phyloP scores from a whole-genome alignment of 2,888 invertebrate genomes.

The Venusia cambrica region DNA sequence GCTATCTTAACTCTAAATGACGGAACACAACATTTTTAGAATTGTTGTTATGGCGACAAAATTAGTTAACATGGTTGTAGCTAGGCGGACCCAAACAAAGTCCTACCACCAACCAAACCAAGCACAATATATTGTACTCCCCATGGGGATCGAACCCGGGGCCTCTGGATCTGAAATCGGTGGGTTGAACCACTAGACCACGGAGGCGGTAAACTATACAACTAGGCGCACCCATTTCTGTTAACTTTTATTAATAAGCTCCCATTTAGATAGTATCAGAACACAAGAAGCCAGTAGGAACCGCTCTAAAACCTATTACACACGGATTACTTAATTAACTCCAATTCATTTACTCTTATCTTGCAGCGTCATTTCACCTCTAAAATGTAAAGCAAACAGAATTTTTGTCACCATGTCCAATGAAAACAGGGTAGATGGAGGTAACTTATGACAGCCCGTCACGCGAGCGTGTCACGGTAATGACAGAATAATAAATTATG shows the following conservation, averaged over 20 bases:
- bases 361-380: slow-evolving; percentile 58
- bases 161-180: too few species aligned
- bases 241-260: slow-evolving; percentile 18
- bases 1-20: too few species aligned
- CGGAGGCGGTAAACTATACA: too few species aligned
- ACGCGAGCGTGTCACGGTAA: slow-evolving; percentile 74
- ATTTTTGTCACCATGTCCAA: slow-evolving; percentile 78
- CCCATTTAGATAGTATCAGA: slow-evolving; percentile 27
- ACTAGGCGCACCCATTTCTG: too few species aligned
- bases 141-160: too few species aligned
- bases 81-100: too few species aligned
- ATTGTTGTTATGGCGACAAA: too few species aligned
- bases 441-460: slow-evolving; percentile 69
- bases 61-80: too few species aligned
- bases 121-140: too few species aligned
- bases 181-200: too few species aligned
- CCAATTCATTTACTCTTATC: slow-evolving; percentile 61
- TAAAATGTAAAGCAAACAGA: slow-evolving; percentile 65
- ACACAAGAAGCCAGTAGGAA: slow-evolving; percentile 49
- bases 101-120: too few species aligned
- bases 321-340: slow-evolving; percentile 57
- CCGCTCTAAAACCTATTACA: slow-evolving; percentile 58
- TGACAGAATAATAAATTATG: slow-evolving; percentile 80
- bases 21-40: too few species aligned
- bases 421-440: slow-evolving; percentile 62